Conservation (phyloP, 2,113 vertebrate species). For the Erinaceus europaeus region DNA sequence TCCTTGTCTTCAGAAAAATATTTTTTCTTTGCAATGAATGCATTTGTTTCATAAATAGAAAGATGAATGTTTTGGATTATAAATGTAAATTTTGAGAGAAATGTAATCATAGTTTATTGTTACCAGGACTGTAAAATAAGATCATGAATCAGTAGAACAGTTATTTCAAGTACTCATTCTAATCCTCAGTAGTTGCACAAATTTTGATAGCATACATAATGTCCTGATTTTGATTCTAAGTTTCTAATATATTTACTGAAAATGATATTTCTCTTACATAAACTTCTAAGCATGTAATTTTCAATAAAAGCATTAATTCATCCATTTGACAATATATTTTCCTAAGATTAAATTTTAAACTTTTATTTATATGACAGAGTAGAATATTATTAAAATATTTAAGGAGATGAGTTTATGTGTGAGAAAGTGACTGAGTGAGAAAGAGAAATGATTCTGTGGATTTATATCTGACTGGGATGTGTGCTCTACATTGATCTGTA, state of each 20-base stretch:
- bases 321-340: not conserved
- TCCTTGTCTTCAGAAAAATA: not conserved
- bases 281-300: not conserved
- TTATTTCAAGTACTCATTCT: not conserved
- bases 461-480: not conserved
- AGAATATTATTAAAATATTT: slow-evolving; percentile 3
- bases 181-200: not conserved
- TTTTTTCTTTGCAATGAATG: not conserved
- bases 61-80: not conserved
- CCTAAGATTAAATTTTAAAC: not conserved
- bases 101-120: not conserved
- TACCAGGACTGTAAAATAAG: not conserved
- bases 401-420: not conserved
- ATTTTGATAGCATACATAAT: no score
- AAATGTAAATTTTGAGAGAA: slow-evolving; percentile 1
- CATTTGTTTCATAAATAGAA: not conserved
- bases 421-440: not conserved
- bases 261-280: no score
- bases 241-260: no score
- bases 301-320: not conserved
- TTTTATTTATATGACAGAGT: not conserved
- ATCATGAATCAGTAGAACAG: not conserved
- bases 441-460: not conserved
- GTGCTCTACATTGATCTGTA: not conserved
- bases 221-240: no score